phyloP scores from a whole-genome alignment of 2,797 vertebrate species.

The Lepilemur ruficaudatus region DNA sequence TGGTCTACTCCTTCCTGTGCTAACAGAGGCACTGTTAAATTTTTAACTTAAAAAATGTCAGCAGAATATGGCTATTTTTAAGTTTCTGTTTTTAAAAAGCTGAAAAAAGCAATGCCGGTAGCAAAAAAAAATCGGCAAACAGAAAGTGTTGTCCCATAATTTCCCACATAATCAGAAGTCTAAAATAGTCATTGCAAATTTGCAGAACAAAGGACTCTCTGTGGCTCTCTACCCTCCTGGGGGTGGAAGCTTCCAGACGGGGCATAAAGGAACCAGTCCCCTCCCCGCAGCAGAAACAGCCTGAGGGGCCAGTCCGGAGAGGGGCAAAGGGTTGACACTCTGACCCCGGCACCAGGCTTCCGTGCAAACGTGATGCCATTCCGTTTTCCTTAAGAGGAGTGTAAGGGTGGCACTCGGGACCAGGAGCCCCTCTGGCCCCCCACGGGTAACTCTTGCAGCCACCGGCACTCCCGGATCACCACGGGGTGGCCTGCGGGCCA shows the following conservation, averaged over 20 bases:
- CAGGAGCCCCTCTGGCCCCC: neutral
- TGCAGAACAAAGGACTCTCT: neutral
- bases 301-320: neutral
- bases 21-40: neutral
- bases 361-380: neutral
- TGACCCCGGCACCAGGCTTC: neutral
- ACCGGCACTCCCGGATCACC: rapidly evolving
- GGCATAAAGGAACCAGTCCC: neutral
- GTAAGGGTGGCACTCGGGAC: neutral
- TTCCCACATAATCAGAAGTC: neutral
- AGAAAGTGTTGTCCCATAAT: neutral
- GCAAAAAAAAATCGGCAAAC: neutral
- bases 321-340: too few relatives aligned
- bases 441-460: neutral
- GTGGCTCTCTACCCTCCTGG: neutral
- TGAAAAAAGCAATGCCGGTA: neutral
- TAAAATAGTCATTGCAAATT: neutral
- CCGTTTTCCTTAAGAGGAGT: neutral
- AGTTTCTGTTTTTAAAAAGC: neutral
- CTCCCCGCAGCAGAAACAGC: neutral
- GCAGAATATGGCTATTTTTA: neutral
- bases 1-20: neutral
- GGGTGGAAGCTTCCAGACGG: rapidly evolving
- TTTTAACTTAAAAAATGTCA: neutral
- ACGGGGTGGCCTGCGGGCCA: rapidly evolving